A percentile compares a stretch with the other conserved stretches of the same genome.
Evolutionary conservation across 2,113 vertebrate genomes (phyloP).

Genomic region (Corythaixoides concolor): DNA sequence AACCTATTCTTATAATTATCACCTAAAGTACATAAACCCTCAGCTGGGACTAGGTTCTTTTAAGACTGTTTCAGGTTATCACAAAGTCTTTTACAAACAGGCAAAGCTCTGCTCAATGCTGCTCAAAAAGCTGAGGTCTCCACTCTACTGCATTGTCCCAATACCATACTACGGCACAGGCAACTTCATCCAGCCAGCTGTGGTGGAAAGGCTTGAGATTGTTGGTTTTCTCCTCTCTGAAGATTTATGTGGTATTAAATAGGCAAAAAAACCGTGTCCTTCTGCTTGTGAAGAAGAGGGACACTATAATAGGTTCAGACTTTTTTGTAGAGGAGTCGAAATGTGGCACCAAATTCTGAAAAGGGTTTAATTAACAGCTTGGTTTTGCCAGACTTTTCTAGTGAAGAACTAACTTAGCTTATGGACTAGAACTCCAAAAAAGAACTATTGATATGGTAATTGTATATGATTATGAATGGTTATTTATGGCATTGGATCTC

Average conservation of each 20-base stretch:
- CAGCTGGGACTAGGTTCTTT: neutral
- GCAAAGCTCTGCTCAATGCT: neutral
- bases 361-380: conserved; percentile 71
- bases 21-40: neutral
- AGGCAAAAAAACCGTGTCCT: neutral
- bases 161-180: neutral
- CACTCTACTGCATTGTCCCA: neutral
- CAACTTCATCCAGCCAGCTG: neutral
- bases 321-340: conserved; percentile 43
- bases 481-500: conserved; percentile 74
- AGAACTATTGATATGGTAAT: conserved; percentile 76
- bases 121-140: neutral
- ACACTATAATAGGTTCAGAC: conserved; percentile 42
- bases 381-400: conserved; percentile 68
- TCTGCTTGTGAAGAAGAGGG: conserved; percentile 25
- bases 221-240: neutral
- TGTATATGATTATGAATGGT: conserved; percentile 72
- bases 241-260: conserved; percentile 31
- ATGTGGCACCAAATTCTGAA: conserved; percentile 63
- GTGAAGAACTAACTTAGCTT: conserved; percentile 69
- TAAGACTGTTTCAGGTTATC: neutral
- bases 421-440: conserved; percentile 70
- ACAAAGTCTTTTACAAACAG: neutral
- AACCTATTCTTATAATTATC: neutral
- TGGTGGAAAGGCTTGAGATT: neutral